phyloP scores from a whole-genome alignment of 2,797 vertebrate genomes.

The Acanthurus leucopareius region DNA sequence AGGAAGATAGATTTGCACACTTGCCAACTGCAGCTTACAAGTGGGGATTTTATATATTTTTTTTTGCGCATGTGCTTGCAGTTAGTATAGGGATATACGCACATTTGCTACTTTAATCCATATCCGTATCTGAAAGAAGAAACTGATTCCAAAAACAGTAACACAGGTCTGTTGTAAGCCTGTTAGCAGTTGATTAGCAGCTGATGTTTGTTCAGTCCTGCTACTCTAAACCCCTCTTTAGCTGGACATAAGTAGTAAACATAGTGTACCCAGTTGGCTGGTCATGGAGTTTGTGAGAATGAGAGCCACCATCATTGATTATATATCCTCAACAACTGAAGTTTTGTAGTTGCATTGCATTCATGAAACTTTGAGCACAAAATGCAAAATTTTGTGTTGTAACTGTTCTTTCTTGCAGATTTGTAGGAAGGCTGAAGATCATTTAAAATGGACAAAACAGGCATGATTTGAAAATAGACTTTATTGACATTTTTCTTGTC shows the following conservation, averaged over 20 bases:
- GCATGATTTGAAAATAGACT: slow-evolving; percentile 63
- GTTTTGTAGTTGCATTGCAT: not conserved
- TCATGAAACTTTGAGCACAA: not conserved
- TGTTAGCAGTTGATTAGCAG: slow-evolving; percentile 45
- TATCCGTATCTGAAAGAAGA: slow-evolving; percentile 1
- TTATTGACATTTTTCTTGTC: slow-evolving; percentile 50
- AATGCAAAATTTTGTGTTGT: not conserved
- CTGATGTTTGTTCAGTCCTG: slow-evolving; percentile 31
- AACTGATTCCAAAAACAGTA: not conserved
- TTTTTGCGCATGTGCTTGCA: not conserved
- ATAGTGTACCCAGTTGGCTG: not conserved
- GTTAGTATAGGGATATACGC: not conserved
- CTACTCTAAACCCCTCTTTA: slow-evolving; percentile 23
- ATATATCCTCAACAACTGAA: too few species aligned
- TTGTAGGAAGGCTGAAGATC: not conserved
- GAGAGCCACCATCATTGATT: too few species aligned
- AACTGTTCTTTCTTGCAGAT: not conserved
- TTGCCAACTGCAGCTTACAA: not conserved
- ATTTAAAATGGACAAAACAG: not conserved
- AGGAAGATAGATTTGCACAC: not conserved
- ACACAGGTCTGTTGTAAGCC: slow-evolving; percentile 33
- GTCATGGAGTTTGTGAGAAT: not conserved
- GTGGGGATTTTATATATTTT: not conserved
- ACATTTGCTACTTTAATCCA: not conserved
- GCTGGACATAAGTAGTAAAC: not conserved